These are phyloP conservation scores for Hyposmocoma kahamanoa DNA, from an alignment of 1,140 invertebrate species.

Conservation along the genomic window DNA sequence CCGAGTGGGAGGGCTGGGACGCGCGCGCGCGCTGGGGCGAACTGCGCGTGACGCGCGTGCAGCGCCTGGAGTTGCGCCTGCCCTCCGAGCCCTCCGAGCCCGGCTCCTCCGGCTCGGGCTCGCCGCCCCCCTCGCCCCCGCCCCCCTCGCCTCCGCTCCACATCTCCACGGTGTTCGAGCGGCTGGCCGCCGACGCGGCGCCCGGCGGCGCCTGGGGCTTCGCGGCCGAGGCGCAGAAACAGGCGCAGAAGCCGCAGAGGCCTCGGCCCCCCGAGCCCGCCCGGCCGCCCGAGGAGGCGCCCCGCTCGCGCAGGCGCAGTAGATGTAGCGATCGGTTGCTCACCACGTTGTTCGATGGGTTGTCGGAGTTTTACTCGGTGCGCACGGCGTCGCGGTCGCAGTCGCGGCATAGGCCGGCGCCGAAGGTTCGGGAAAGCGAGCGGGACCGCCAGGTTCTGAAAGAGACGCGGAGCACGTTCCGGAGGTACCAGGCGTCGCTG, in stretches of 20 bases:
- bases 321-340: conserved; percentile 70
- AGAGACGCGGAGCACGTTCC: conserved; percentile 63
- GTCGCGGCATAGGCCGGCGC: conserved; percentile 47
- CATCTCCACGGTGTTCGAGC: conserved; percentile 66
- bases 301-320: conserved; percentile 35
- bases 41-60: conserved; percentile 45
- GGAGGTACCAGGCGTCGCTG: conserved; percentile 47
- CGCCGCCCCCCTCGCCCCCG: background rate
- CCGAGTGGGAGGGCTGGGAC: conserved; percentile 49
- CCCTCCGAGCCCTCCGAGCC: conserved; percentile 10
- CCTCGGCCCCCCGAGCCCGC: background rate
- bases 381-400: conserved; percentile 67
- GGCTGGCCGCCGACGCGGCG: conserved; percentile 60
- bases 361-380: conserved; percentile 88
- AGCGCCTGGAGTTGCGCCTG: conserved; percentile 39
- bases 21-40: conserved; percentile 33
- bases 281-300: conserved; percentile 35
- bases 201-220: conserved; percentile 83
- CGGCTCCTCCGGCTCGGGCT: conserved; percentile 9
- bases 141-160: conserved; percentile 7
- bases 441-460: conserved; percentile 45
- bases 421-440: conserved; percentile 18
- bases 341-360: conserved; percentile 86
- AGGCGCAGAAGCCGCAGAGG: conserved; percentile 10
- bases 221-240: conserved; percentile 79